Base-by-base conservation (phyloP, 1,140 invertebrate species). In the Bombus soroeensis region DNA sequence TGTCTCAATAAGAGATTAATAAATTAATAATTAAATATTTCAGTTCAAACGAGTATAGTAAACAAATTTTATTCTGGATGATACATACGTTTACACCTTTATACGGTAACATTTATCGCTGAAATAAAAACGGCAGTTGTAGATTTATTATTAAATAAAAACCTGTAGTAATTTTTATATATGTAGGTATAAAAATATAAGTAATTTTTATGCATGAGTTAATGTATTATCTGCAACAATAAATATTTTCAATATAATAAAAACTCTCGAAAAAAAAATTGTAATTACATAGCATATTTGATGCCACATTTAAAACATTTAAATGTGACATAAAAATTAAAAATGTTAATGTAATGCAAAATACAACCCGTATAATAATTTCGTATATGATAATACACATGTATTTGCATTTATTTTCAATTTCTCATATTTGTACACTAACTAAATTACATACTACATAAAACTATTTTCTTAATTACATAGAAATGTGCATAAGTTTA, bases 111-210 rank as follows among this genome's bases (percentile, higher is more conserved):
- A 81, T 71, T 64, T 75, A 22, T 5, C 57, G 15, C 80, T 81
- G 80, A 81, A 81, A 81, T 28, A 32, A 62, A 62, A 81, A 57
- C 12, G 22, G 5, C 47, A 18, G 10, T 41, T 18, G 15, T 28
- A 77, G 39, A n/a, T 47, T 37, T 57, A 76, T 37, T 37, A n/a
- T 39, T n/a, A n/a, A 43, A 34, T 53, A 75, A 75, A 75, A 75
- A 37, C 25, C 6, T n/a, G 5, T 22, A 22, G 1, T 22, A 22
- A 53, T 53, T 53, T 22, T 22, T 22, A 53, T 53, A 53, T 53
- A 53, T 53, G 18, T 53, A 53, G 18, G 15, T 53, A 53, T 53
- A 53, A 53, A 34, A 28, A 62, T 25, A 47, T 68, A 47, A 47
- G 15, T 18, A 10, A 73, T 73, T 73, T 76, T 37, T 76, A 76